These are phyloP conservation scores for Andrena cerasifolii DNA, from an alignment of 1,140 invertebrate species.

Conservation along the genomic window DNA sequence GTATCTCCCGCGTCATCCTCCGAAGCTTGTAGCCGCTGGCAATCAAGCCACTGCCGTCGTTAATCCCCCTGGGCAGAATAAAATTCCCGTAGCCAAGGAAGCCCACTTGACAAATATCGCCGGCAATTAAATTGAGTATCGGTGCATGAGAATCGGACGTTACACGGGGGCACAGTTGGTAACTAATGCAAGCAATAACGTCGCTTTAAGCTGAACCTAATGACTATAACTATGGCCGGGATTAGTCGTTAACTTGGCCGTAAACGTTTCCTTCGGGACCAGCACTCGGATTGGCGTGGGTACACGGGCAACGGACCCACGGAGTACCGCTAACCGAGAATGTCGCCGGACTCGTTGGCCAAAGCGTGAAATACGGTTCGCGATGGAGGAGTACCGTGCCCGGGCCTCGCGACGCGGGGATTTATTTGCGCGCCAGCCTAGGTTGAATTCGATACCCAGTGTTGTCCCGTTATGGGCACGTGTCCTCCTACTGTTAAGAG, in stretches of 20 bases:
- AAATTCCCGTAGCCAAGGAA: neutral
- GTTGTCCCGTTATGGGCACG: too few relatives aligned
- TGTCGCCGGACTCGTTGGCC: slow-evolving; percentile 46
- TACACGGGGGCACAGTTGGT: slow-evolving; percentile 47
- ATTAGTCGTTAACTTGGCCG: slow-evolving; percentile 75
- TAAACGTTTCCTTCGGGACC: slow-evolving; percentile 74
- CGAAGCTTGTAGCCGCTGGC: too few relatives aligned
- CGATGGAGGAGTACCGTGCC: slow-evolving; percentile 21
- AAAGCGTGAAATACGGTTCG: slow-evolving; percentile 60
- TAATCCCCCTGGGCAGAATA: neutral
- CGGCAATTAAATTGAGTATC: slow-evolving; percentile 52
- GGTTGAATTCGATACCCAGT: slow-evolving; percentile 47
- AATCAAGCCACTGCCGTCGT: too few relatives aligned
- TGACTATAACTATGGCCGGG: slow-evolving; percentile 71
- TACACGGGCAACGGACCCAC: slow-evolving; percentile 25
- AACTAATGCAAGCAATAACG: slow-evolving; percentile 71
- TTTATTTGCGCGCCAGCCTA: slow-evolving; percentile 25
- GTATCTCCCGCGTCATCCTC: too few relatives aligned
- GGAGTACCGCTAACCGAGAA: slow-evolving; percentile 60
- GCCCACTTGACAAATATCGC: neutral
- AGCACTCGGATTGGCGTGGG: slow-evolving; percentile 32
- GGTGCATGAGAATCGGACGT: slow-evolving; percentile 30
- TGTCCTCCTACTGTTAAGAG: too few relatives aligned
- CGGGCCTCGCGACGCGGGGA: too few relatives aligned
- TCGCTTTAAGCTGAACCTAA: slow-evolving; percentile 68